These are phyloP conservation scores for Malurus cyaneus DNA, from an alignment of 2,113 vertebrate species.

Conservation along the genomic window DNA sequence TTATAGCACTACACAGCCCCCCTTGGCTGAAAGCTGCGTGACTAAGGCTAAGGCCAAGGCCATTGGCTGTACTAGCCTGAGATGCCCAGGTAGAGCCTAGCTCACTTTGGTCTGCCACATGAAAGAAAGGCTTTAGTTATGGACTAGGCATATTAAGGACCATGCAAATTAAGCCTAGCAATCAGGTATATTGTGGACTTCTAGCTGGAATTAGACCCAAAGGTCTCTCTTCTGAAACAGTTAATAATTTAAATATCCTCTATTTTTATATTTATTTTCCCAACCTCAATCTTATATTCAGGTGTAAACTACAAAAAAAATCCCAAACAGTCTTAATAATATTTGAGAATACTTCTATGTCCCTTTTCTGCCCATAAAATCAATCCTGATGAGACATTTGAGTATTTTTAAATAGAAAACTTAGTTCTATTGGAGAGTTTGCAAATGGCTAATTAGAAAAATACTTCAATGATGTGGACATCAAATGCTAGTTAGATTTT, in stretches of 20 bases:
- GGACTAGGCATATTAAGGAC: neutral
- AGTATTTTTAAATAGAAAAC: neutral
- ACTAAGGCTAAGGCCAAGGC: neutral
- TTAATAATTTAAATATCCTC: neutral
- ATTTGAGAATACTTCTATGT: neutral
- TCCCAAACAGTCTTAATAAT: neutral
- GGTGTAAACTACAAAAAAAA: neutral
- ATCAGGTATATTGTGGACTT: neutral
- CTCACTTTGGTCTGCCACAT: neutral
- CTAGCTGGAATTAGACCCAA: neutral
- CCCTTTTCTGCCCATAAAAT: neutral
- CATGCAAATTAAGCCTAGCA: neutral
- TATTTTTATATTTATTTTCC: neutral
- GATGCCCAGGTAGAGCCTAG: neutral
- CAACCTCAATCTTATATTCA: neutral
- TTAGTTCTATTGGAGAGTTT: neutral
- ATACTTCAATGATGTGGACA: constrained; percentile 27
- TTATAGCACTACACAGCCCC: neutral
- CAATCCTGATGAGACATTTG: neutral
- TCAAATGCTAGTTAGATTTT: neutral
- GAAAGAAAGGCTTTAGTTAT: neutral
- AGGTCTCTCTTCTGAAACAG: neutral
- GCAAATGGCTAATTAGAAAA: constrained; percentile 20
- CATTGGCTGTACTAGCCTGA: neutral
- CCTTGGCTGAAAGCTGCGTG: neutral